These are phyloP conservation scores for Synanthedon myopaeformis DNA, from an alignment of 2,888 invertebrate genomes.

Conservation along the genomic window DNA sequence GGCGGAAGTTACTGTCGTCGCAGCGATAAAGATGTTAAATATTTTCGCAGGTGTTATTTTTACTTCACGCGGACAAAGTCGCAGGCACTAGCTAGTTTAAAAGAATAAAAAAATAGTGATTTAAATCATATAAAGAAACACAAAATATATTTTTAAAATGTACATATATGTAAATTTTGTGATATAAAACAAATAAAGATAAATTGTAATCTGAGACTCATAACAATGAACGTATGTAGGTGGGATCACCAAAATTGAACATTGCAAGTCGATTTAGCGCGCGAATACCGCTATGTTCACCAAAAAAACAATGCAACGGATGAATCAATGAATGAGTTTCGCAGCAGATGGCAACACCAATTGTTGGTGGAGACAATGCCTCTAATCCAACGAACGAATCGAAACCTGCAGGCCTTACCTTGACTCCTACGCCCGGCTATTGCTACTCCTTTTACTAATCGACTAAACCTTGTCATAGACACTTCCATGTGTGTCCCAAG, in stretches of 20 bases:
- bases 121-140: too few relatives aligned
- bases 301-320: conserved; percentile 19
- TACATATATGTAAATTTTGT: too few relatives aligned
- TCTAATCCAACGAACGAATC: conserved; percentile 39
- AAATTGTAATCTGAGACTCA: conserved; percentile 15
- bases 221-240: conserved; percentile 18
- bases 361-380: conserved; percentile 63
- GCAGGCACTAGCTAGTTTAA: too few relatives aligned
- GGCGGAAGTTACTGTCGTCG: too few relatives aligned
- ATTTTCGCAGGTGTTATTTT: too few relatives aligned
- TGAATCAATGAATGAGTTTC: conserved; percentile 24
- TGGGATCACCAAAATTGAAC: conserved; percentile 23
- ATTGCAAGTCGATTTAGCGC: conserved; percentile 20
- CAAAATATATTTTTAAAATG: too few relatives aligned
- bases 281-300: conserved; percentile 17
- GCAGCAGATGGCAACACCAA: conserved; percentile 14
- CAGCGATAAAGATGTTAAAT: too few relatives aligned
- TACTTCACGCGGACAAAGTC: too few relatives aligned
- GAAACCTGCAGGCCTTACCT: conserved; percentile 66
- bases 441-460: conserved; percentile 42
- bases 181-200: conserved; percentile 6
- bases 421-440: conserved; percentile 60
- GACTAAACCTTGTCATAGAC: conserved; percentile 31
- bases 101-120: too few relatives aligned
- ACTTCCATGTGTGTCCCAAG: conserved; percentile 1